These are phyloP conservation scores for Heteromyza rotundicornis DNA, from an alignment of 2,888 invertebrate genomes.

Conservation along the genomic window DNA sequence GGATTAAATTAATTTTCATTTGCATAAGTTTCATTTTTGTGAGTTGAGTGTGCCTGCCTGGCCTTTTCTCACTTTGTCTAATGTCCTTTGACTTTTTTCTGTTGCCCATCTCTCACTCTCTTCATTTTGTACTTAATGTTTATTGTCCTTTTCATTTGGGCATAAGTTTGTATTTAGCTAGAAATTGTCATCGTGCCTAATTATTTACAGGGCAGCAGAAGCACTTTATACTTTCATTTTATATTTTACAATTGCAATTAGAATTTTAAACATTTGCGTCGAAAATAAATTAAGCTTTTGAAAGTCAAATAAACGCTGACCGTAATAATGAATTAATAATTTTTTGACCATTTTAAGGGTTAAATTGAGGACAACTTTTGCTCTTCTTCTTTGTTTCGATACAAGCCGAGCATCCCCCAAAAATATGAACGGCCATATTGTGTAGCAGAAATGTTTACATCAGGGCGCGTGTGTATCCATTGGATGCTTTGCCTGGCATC, in stretches of 20 bases:
- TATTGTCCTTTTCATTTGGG: constrained; percentile 6
- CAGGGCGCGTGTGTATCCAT: constrained; percentile 22
- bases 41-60: constrained; percentile 13
- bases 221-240: no score
- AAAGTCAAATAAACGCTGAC: no score
- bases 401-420: no score
- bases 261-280: no score
- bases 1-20: constrained; percentile 63
- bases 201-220: background rate
- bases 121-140: background rate
- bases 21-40: constrained; percentile 55
- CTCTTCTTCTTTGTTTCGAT: no score
- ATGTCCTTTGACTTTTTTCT: background rate
- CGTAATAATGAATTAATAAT: background rate
- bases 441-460: background rate
- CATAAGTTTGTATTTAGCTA: background rate
- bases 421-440: constrained; percentile 7
- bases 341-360: no score
- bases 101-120: background rate
- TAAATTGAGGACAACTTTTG: no score
- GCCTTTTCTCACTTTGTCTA: background rate
- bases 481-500: constrained; percentile 16
- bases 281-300: no score
- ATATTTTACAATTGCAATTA: no score
- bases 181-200: background rate